These are phyloP conservation scores for Synergus itoensis DNA, from an alignment of 2,888 invertebrate genomes.

Conservation along the genomic window DNA sequence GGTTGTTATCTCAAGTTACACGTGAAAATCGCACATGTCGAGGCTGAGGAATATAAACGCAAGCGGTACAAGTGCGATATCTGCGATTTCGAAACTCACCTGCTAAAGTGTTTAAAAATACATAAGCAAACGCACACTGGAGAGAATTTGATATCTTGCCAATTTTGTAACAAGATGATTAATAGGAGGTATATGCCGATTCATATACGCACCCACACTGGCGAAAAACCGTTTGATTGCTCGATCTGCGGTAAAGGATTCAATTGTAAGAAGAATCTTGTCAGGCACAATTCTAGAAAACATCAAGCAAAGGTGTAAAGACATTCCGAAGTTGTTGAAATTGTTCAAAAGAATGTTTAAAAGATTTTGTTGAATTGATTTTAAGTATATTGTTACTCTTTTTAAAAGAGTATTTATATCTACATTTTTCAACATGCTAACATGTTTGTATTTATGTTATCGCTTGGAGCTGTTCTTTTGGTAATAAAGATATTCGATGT, in stretches of 20 bases:
- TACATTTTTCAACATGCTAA: not conserved
- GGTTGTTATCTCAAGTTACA: constrained; percentile 79
- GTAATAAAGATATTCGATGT: not conserved
- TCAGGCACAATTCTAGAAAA: constrained; percentile 54
- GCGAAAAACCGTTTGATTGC: constrained; percentile 70
- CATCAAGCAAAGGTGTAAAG: not conserved
- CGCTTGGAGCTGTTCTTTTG: not conserved
- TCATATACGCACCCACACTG: constrained; percentile 71
- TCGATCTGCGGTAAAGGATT: constrained; percentile 69
- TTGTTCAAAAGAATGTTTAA: not conserved
- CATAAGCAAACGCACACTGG: constrained; percentile 78
- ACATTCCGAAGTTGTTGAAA: not conserved
- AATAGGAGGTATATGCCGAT: constrained; percentile 56
- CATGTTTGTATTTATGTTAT: not conserved
- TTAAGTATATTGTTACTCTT: not conserved
- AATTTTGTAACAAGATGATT: constrained; percentile 73
- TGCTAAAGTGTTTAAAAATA: constrained; percentile 64
- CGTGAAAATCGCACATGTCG: constrained; percentile 65
- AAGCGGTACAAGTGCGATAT: constrained; percentile 62
- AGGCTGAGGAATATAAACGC: constrained; percentile 3
- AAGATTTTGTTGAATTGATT: not conserved
- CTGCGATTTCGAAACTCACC: constrained; percentile 73
- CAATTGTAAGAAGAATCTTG: constrained; percentile 61
- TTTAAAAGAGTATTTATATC: not conserved
- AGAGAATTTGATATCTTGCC: constrained; percentile 77